Evolutionary conservation across 1,140 invertebrate species (phyloP), one percentile per base, ranked within the genome.

Genomic region (Ridgeia piscesae): DNA sequence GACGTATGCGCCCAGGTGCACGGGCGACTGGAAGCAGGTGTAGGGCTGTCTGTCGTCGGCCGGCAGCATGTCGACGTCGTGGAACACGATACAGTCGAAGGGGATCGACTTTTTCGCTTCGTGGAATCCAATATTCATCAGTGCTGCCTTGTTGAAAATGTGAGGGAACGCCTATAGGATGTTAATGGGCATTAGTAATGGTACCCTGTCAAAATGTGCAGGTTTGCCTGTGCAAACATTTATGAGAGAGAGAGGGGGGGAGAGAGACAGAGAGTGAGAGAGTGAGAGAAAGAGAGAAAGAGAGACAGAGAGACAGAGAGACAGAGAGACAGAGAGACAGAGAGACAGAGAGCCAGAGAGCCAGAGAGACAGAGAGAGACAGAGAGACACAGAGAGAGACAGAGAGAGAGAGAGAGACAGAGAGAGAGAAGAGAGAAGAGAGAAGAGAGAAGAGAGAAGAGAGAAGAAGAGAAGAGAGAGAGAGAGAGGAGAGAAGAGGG

Each of bases 131-230:
- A 91, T 91, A 58, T 93, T 93, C 93, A 93, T 93, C 35, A 93
- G 58, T 33, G 92, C n/a, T 27, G 92, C 93, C 88, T 92, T 92
- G 92, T 93, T 93, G 92, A 93, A 93, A 27, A 98, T 97, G 91
- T 96, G 96, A 92, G 94, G 95, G 42, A 33, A 42, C 27, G 17
- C 50, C 93, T 93, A 58, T 0, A 91, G n/a, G 11, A 34, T 90
- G 48, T 27, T 21, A 92, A 77, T 58, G 58, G 4, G 6, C 50
- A 42, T n/a, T n/a, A 91, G 91, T 35, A 35, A 9, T 6, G 89
- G 27, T 4, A 21, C 27, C 11, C 58, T 77, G 58, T 77, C 58
- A 77, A 77, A 77, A 77, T 9, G 21, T 21, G 58, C 58, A 77
- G 58, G 11, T 77, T 21, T 77, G 58, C n/a, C n/a, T n/a, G n/a